Percentiles rank a stretch among this genome's conserved stretches.
Evolutionary conservation across 2,888 invertebrate species (phyloP).

Genomic region (Agriotes lineatus): DNA sequence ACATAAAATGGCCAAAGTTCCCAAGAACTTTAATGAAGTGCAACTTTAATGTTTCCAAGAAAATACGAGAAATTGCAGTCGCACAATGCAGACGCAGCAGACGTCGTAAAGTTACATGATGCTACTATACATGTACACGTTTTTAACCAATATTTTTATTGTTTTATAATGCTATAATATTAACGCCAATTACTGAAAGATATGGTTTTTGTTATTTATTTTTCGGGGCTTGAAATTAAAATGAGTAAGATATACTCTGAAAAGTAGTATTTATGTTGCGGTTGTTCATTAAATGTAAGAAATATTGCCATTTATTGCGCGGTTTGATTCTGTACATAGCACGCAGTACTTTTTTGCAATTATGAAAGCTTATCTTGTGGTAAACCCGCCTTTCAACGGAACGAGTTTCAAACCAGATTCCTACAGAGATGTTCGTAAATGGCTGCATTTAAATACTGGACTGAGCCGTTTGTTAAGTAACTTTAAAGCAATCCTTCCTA

Average conservation of each 20-base stretch:
- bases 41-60: background rate
- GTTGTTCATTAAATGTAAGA: constrained; percentile 25
- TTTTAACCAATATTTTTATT: constrained; percentile 8
- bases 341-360: constrained; percentile 18
- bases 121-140: background rate
- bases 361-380: constrained; percentile 20
- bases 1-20: no score
- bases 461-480: constrained; percentile 6
- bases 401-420: constrained; percentile 35
- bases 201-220: background rate
- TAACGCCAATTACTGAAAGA: background rate
- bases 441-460: constrained; percentile 4
- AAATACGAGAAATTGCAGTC: background rate
- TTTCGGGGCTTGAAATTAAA: background rate
- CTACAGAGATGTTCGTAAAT: constrained; percentile 25
- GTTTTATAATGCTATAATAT: constrained; percentile 9
- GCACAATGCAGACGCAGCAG: background rate
- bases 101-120: background rate
- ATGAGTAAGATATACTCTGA: constrained; percentile 18
- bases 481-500: background rate
- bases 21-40: background rate
- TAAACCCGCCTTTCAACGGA: constrained; percentile 24
- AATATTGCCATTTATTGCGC: constrained; percentile 22
- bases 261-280: constrained; percentile 23
- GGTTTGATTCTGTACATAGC: constrained; percentile 21